Base-by-base conservation (phyloP, 2,888 invertebrate genomes). In the Celastrina argiolus region DNA sequence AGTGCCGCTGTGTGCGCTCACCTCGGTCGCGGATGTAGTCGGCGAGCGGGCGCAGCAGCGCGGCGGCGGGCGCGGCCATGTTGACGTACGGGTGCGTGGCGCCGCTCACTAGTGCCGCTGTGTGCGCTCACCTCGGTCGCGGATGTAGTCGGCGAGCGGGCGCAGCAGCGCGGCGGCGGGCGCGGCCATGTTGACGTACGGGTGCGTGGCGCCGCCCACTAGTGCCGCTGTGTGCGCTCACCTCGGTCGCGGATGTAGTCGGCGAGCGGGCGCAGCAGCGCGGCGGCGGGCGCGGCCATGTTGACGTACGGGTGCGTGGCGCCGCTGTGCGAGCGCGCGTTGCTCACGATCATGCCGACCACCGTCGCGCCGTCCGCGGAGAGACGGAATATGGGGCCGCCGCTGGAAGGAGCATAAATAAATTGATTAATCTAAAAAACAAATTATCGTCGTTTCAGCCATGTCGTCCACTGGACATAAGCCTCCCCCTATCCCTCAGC, bases 1-100 rank as follows among this genome's bases (percentile, higher is more conserved):
- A n/a, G n/a, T n/a, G n/a, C n/a, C n/a, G n/a, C n/a, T n/a, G n/a
- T n/a, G n/a, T n/a, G n/a, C n/a, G n/a, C n/a, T n/a, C n/a, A n/a
- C n/a, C n/a, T n/a, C n/a, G n/a, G n/a, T n/a, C n/a, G n/a, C n/a
- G n/a, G n/a, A n/a, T n/a, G n/a, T n/a, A n/a, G n/a, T n/a, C n/a
- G n/a, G n/a, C n/a, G n/a, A n/a, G n/a, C n/a, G n/a, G n/a, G n/a
- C n/a, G n/a, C n/a, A n/a, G n/a, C n/a, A n/a, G n/a, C n/a, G n/a
- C n/a, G n/a, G n/a, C n/a, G n/a, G n/a, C n/a, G n/a, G n/a, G n/a
- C n/a, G n/a, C n/a, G n/a, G n/a, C n/a, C 92, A 94, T 92, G 76
- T 93, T 94, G 74, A 93, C 83, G 76, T 91, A 91, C 0, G 94
- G 93, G n/a, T n/a, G n/a, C n/a, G n/a, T n/a, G 78, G 93, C 94